A percentile compares a stretch with the other conserved stretches of the same genome.
These are phyloP conservation scores for Callocephalon fimbriatum DNA, from an alignment of 2,113 vertebrate genomes.

Conservation along the genomic window DNA sequence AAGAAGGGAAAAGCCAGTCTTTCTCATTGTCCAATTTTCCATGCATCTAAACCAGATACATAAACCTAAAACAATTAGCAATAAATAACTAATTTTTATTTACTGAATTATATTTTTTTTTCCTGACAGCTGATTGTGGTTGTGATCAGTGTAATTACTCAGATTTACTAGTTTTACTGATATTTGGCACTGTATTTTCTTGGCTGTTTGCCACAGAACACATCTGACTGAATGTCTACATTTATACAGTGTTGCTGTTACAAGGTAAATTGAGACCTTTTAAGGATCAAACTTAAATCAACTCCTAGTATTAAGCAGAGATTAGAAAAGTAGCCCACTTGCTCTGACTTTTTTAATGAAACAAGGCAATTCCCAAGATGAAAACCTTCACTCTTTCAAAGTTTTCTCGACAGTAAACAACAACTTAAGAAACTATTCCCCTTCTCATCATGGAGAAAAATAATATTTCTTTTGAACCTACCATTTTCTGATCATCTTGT, in stretches of 20 bases:
- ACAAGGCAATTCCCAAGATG: not conserved
- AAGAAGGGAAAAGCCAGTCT: not conserved
- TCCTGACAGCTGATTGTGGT: not conserved
- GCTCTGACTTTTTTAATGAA: not conserved
- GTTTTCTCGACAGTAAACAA: not conserved
- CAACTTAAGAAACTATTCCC: not conserved
- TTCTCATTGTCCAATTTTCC: not conserved
- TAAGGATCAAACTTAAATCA: not conserved
- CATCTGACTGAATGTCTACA: not conserved
- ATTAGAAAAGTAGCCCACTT: not conserved
- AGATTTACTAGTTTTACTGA: conserved; percentile 10
- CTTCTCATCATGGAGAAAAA: not conserved
- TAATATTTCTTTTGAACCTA: conserved; percentile 10
- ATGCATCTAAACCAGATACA: not conserved
- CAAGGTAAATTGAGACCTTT: not conserved
- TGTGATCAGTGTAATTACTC: not conserved
- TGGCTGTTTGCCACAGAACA: not conserved
- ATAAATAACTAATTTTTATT: not conserved
- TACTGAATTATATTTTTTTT: not conserved
- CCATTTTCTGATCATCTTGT: not conserved
- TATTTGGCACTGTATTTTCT: not conserved
- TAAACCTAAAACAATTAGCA: not conserved
- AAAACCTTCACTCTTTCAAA: not conserved
- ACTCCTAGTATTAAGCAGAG: not conserved
- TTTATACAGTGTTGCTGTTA: not conserved